A percentile compares a stretch with the other conserved stretches of the same genome.
Conservation (phyloP, 2,888 invertebrate genomes). For the Hypercompe scribonia region DNA sequence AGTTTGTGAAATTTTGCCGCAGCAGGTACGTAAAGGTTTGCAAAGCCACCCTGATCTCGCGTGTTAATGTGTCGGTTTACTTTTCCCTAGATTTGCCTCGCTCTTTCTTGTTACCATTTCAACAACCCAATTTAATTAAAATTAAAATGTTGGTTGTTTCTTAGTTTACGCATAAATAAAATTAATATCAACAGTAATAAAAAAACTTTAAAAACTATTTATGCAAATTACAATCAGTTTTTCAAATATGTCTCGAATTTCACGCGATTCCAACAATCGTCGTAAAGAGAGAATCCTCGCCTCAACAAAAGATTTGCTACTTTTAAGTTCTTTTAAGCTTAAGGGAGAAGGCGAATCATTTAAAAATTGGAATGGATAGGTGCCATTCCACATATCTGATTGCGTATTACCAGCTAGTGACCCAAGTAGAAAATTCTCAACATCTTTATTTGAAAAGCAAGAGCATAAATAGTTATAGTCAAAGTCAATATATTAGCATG, state of each 20-base stretch:
- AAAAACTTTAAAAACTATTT: background rate
- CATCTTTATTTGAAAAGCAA: conserved; percentile 68
- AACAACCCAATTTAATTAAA: background rate
- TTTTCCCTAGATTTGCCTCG: too few species aligned
- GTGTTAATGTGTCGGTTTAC: too few species aligned
- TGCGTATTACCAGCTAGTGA: background rate
- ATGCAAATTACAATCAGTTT: conserved; percentile 56
- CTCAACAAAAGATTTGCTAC: conserved; percentile 58
- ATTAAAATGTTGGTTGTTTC: background rate
- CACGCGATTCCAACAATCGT: conserved; percentile 59
- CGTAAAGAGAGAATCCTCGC: conserved; percentile 65
- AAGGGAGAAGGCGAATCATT: conserved; percentile 54
- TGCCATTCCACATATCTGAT: background rate
- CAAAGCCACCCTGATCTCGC: too few species aligned
- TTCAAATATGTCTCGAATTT: conserved; percentile 69
- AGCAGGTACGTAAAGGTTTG: too few species aligned
- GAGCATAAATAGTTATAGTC: conserved; percentile 68
- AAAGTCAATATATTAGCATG: conserved; percentile 68
- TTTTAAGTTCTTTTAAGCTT: conserved; percentile 45
- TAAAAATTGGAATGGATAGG: conserved; percentile 45
- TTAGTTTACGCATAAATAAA: background rate
- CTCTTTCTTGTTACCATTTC: background rate
- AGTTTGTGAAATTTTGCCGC: too few species aligned
- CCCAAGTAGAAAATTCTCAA: conserved; percentile 19
- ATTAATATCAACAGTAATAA: background rate